Conservation (phyloP, 1,140 invertebrate genomes). For the Hylaeus volcanicus region DNA sequence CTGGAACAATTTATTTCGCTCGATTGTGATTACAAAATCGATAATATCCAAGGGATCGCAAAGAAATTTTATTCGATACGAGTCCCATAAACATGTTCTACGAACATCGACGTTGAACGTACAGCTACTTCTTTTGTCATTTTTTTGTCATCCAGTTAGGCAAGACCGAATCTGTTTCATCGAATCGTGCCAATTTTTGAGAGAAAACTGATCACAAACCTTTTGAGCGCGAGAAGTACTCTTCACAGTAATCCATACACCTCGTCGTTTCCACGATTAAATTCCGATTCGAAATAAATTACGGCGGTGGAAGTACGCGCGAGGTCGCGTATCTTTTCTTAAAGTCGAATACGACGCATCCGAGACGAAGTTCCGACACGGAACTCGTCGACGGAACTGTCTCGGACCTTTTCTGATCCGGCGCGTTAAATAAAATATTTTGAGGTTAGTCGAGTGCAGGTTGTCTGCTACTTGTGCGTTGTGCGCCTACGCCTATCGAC, state of each 20-base stretch:
- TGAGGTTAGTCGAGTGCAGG: constrained; percentile 58
- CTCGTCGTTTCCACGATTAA: background rate
- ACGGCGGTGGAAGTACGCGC: background rate
- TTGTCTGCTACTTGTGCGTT: constrained; percentile 33
- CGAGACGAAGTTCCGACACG: background rate
- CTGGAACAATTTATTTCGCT: constrained; percentile 58
- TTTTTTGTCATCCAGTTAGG: too few species aligned
- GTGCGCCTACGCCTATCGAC: constrained; percentile 58
- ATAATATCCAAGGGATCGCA: background rate
- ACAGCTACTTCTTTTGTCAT: too few species aligned
- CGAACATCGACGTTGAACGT: too few species aligned
- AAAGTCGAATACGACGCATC: background rate
- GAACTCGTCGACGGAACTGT: constrained; percentile 12
- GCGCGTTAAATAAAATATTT: constrained; percentile 45
- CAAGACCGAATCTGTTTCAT: too few species aligned
- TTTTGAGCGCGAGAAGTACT: constrained; percentile 22
- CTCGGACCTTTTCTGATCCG: background rate
- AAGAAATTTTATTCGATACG: too few species aligned
- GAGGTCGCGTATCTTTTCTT: background rate
- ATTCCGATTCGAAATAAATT: background rate
- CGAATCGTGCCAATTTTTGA: background rate
- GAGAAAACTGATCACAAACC: constrained; percentile 29
- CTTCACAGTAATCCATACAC: constrained; percentile 50
- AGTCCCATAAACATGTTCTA: too few species aligned
- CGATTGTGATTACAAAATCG: too few species aligned